Base-by-base conservation (phyloP, 2,113 vertebrate genomes). In the Rhipidura dahli region DNA sequence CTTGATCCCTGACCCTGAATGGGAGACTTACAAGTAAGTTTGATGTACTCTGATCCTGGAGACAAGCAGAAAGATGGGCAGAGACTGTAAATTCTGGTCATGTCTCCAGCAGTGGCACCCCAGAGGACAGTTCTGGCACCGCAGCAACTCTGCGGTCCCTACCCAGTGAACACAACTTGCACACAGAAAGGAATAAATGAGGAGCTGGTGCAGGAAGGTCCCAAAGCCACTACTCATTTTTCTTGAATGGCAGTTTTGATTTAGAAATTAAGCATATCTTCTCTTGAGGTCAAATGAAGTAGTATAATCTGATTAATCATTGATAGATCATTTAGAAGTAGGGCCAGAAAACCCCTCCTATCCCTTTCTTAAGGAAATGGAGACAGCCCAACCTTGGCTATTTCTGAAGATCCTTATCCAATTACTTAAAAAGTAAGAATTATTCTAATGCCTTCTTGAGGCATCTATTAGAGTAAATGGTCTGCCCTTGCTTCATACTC, bases 221-320 rank as follows among this genome's bases (percentile, higher is more conserved):
- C 59, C 76, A 89, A 90, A 92, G 23, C 50, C 27, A 63, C 79
- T n/a, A 59, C 27, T 83, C 21, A 47, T 90, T 88, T 90, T 80
- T 80, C 59, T 77, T 85, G 59, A 95, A 83, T 54, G 27, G 40
- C 28, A 94, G 68, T 61, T 95, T 90, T 92, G 85, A 90, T 86
- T 88, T 81, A 88, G 39, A 72, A 84, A 75, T 94, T 63, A 94
- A 77, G 45, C 86, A 17, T 65, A 61, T 45, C 71, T 86, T 76
- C 54, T 86, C 80, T 75, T 4, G 26, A 92, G 63, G 71, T 92
- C 88, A 93, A 70, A 96, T 65, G n/a, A 85, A 90, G 50, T 65
- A 80, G 68, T 88, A 47, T 75, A 53, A 90, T 88, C 83, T 39
- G 45, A 90, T 72, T 90, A 83, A 94, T 88, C 66, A 76, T 47